phyloP scores from a whole-genome alignment of 2,888 invertebrate genomes.

The Andrena dorsata region DNA sequence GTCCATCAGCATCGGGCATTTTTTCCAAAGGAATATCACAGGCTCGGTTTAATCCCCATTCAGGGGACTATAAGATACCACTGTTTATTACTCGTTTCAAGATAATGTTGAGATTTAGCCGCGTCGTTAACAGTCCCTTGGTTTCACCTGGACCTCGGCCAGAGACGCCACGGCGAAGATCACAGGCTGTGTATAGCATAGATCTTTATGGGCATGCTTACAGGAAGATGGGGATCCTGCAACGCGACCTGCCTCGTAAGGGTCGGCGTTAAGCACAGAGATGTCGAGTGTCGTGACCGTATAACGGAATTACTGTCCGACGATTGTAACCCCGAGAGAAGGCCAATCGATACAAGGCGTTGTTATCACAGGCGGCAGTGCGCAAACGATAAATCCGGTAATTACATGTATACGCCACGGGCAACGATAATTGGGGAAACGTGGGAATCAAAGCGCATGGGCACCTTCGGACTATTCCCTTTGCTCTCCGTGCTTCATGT shows the following conservation, averaged over 20 bases:
- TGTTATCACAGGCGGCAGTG: slow-evolving; percentile 80
- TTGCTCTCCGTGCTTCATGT: neutral
- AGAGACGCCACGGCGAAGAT: neutral
- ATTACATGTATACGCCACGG: slow-evolving; percentile 41
- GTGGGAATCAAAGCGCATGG: neutral
- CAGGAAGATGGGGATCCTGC: slow-evolving; percentile 80
- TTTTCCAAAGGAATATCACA: neutral
- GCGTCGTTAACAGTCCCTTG: neutral
- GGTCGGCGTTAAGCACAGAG: slow-evolving; percentile 77
- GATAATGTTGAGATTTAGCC: neutral
- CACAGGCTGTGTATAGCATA: slow-evolving; percentile 1
- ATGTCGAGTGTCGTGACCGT: slow-evolving; percentile 79
- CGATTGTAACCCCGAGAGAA: slow-evolving; percentile 77
- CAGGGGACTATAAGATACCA: too few species aligned
- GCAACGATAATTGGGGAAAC: neutral
- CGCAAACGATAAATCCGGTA: slow-evolving; percentile 78
- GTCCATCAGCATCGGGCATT: neutral
- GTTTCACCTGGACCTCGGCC: neutral
- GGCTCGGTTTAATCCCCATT: too few species aligned
- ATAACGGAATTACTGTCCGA: slow-evolving; percentile 75
- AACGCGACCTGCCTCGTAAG: slow-evolving; percentile 79
- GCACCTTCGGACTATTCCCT: neutral
- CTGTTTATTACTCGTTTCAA: too few species aligned
- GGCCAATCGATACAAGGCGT: slow-evolving; percentile 77
- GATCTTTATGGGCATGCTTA: slow-evolving; percentile 28